Evolutionary conservation across 37 sponge, comb jelly and placozoan genomes (phyloP).

Genomic region (Mnemiopsis leidyi): DNA sequence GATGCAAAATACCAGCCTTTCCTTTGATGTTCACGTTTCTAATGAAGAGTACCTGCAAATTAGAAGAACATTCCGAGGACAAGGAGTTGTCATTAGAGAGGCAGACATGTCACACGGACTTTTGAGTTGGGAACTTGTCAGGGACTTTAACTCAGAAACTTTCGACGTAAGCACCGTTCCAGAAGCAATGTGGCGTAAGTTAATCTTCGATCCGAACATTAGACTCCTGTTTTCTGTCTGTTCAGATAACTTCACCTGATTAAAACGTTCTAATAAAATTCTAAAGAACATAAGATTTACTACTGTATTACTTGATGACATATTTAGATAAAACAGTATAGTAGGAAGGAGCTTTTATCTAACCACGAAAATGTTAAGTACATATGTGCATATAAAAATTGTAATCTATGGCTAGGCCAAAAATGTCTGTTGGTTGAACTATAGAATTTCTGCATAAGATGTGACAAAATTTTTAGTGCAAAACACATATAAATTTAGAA

Average conservation of each 20-base stretch:
- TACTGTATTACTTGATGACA: not conserved
- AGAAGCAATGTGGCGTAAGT: conserved; percentile 76
- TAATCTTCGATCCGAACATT: conserved; percentile 80
- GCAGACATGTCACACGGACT: conserved; percentile 72
- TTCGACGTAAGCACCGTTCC: conserved; percentile 78
- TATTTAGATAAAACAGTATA: not conserved
- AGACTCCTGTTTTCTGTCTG: not conserved
- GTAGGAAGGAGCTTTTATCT: no score
- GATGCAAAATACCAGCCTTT: no score
- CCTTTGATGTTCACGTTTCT: no score
- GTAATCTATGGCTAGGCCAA: no score
- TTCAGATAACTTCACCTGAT: conserved; percentile 26
- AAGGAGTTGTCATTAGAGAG: conserved; percentile 72
- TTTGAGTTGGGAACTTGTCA: not conserved
- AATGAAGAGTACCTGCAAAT: conserved; percentile 75
- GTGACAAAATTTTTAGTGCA: no score
- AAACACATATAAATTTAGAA: no score
- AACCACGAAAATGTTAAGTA: no score
- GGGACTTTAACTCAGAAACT: conserved; percentile 72
- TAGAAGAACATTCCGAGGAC: conserved; percentile 84
- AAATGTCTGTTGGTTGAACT: no score
- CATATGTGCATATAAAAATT: no score
- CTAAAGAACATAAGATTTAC: not conserved
- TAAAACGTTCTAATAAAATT: not conserved
- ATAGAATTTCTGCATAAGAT: no score